Conservation (phyloP, 2,113 vertebrate species). For the Spea bombifrons region DNA sequence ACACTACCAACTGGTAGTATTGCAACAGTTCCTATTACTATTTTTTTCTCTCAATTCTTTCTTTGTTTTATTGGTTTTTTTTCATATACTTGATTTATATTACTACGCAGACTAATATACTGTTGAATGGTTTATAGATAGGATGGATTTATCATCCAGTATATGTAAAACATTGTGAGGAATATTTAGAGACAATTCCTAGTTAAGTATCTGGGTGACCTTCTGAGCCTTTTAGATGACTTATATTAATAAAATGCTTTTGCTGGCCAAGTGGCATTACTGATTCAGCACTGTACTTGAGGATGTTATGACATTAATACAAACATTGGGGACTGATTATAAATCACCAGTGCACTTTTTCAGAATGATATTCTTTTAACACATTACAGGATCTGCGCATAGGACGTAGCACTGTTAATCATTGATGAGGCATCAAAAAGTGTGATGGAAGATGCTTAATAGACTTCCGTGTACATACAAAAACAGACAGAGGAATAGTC, state of each 20-base stretch:
- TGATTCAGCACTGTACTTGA: slow-evolving; percentile 11
- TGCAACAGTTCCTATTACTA: no score
- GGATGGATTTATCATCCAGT: no score
- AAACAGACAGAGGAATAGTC: slow-evolving; percentile 2
- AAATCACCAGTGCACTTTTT: slow-evolving; percentile 6
- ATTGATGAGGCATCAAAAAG: slow-evolving; percentile 16
- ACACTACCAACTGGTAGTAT: no score
- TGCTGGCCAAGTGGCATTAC: not conserved
- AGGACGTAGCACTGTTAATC: slow-evolving; percentile 15
- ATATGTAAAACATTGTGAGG: no score
- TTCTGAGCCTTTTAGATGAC: not conserved
- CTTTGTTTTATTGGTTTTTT: no score
- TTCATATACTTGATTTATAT: no score
- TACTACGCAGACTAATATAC: no score
- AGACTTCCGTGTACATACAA: not conserved
- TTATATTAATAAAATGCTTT: not conserved
- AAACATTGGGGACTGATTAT: slow-evolving; percentile 1
- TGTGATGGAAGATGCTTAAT: slow-evolving; percentile 5
- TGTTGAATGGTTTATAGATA: no score
- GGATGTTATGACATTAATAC: slow-evolving; percentile 36
- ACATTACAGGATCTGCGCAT: not conserved
- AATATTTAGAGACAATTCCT: slow-evolving; percentile 14
- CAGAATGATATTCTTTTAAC: not conserved
- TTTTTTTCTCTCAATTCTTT: no score
- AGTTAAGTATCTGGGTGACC: not conserved